Base-by-base conservation (phyloP, 2,888 invertebrate genomes). In the Pterostichus madidus region DNA sequence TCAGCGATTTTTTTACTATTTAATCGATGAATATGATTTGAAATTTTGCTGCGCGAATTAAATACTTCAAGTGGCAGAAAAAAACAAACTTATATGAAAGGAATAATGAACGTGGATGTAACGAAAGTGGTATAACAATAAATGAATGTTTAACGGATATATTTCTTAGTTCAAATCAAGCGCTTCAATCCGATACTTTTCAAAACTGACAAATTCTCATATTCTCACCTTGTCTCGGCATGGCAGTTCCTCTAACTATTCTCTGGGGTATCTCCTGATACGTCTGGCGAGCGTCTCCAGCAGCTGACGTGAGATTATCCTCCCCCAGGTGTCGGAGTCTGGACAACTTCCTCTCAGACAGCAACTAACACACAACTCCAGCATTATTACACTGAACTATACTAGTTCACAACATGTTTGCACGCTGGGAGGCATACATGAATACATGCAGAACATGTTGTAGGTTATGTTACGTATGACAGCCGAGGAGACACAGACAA, bases 251-350 rank as follows among this genome's bases (percentile, higher is more conserved):
- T 79, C 91, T 87, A 11, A 91, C 90, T 84, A 94, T 91, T 82
- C 92, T 91, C 80, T 92, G 90, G 0, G 94, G 94, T 80, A 95
- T 89, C 71, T 91, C 91, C 82, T 91, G 90, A 86, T 94, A 94
- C 86, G 92, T 92, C 82, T 91, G 91, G 44, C 92, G 91, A 3
- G 93, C 93, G 53, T 90, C 90, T 8, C 92, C 91, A 85, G 93
- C 91, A 8, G 92, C 93, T 86, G 90, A 91, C 76, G 92, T 92
- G 85, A 92, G 88, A 87, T 93, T 93, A 77, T 92, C 91, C 13
- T 91, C 91, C 11, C 91, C 92, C 32, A 89, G 84, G 32, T 85
- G 86, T 77, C 86, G 84, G 76, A 90, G 85, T 76, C 89, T 87
- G 84, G 85, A 85, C 44, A 89, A 86, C 84, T 87, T 88, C 24